Conservation (phyloP, 2,113 vertebrate genomes). For the Phylloscopus trochilus region DNA sequence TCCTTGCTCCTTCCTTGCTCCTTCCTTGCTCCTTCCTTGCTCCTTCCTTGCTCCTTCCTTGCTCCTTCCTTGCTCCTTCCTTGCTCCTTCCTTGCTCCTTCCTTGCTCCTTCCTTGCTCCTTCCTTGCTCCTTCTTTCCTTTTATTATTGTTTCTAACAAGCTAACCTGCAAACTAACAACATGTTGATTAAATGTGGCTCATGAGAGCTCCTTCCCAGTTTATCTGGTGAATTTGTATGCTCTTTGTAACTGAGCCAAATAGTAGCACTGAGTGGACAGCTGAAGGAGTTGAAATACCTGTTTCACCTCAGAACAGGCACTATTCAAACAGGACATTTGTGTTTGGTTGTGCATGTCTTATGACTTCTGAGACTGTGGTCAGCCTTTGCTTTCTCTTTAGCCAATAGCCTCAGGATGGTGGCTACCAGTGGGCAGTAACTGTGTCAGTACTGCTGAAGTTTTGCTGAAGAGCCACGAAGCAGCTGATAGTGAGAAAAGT, state of each 20-base stretch:
- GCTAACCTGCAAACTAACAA: background rate
- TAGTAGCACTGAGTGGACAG: background rate
- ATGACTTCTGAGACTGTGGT: background rate
- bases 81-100: no score
- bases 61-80: no score
- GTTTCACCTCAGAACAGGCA: background rate
- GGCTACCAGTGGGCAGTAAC: background rate
- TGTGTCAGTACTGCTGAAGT: no score
- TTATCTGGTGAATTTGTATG: background rate
- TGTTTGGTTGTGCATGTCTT: background rate
- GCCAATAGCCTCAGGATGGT: background rate
- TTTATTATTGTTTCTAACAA: background rate
- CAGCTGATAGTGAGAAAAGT: background rate
- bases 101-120: no score
- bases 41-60: no score
- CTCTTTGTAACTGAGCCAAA: background rate
- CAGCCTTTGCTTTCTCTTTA: background rate
- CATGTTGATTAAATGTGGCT: background rate
- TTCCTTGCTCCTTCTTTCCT: no score
- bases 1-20: no score
- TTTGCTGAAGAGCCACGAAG: no score
- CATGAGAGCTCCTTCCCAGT: background rate
- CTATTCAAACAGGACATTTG: rapidly evolving
- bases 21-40: no score
- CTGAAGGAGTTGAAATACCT: background rate